Evolutionary conservation across 2,797 vertebrate genomes (phyloP), one percentile per base, ranked within the genome.

Genomic region (Cynopterus sphinx): DNA sequence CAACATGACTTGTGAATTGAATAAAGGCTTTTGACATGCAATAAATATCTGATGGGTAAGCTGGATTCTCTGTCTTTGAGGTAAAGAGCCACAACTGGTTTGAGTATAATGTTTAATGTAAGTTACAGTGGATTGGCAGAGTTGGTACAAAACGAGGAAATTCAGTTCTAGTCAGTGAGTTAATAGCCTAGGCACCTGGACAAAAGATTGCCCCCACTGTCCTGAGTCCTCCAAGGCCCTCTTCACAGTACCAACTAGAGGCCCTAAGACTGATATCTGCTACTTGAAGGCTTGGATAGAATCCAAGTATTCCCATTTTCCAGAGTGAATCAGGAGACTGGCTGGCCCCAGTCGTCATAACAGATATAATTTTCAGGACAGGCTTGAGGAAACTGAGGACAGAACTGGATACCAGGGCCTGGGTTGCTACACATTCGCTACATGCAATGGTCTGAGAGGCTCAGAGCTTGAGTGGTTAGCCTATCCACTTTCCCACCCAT

Each of bases 91-190:
- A 87, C 15, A 77, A 61, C 41, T 71, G 36, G 61, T 85, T 74
- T 93, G 85, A 95, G 26, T 57, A 65, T 43, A 67, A 65, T 16
- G 71, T 97, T 96, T 98, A 97, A 87, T 95, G 21, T 91, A 95
- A 86, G 78, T 95, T 77, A 93, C 19, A 59, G 59, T 92, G 92
- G 85, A 61, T 65, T 91, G 75, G 86, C 77, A 85, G 79, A 82
- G 55, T 57, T 61, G 83, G 57, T 95, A 63, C 88, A 94, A 78
- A 95, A 90, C 19, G 43, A 77, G 57, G 57, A 91, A 68, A 85
- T 79, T 74, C 65, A 6, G 10, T 49, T 94, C 86, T 89, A 51
- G 24, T 83, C 39, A 31, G 41, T 91, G 70, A 95, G 67, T 79
- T 65, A 93, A 67, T 63, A 97, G 87, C 39, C 24, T 43, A 95